Evolutionary conservation across 2,113 vertebrate genomes (phyloP), one percentile per base, ranked within the genome.

Genomic region (Pitta sordida): DNA sequence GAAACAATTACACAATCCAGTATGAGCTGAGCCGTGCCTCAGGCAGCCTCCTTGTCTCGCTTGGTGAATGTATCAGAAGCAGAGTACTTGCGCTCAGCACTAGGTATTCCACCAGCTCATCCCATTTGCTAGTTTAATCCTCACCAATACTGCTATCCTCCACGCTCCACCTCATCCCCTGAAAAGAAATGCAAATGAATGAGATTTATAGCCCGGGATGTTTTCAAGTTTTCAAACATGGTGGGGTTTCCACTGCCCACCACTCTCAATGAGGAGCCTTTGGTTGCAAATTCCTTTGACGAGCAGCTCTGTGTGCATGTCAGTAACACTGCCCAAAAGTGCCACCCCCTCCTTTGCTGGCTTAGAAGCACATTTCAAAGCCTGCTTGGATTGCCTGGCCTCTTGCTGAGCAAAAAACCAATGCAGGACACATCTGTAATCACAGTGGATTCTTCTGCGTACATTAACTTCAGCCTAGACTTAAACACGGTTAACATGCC

Each of bases 121-220:
- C 81, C 75, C 70, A 21, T 73, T 96, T 95, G 71, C 82, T 89
- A 70, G 46, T 93, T 96, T 94, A 92, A 96, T 92, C 93, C 81
- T 94, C 52, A 91, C 92, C 91, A 94, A 46, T 95, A 97, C 79
- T 94, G 59, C 68, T 71, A 94, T 96, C 84, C 69, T 92, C 71
- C 55, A 88, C 32, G 80, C 58, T 95, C 93, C 76, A 91, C 62
- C 87, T 96, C 88, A 76, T 55, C 30, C 68, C 91, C 86, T 95
- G 87, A 96, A 97, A 95, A 93, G 88, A 96, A 94, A 97, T 96
- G 93, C 92, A 97, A 97, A 97, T 96, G 55, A 91, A 70, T 78
- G 68, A 91, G 83, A 96, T 95, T 91, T 96, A 95, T 86, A 96
- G 90, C 76, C 68, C 90, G 86, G 70, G 78, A 94, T 55, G 46